Evolutionary conservation across 2,888 invertebrate species (phyloP), one percentile per base, ranked within the genome.

Genomic region (Drosophila colorata): DNA sequence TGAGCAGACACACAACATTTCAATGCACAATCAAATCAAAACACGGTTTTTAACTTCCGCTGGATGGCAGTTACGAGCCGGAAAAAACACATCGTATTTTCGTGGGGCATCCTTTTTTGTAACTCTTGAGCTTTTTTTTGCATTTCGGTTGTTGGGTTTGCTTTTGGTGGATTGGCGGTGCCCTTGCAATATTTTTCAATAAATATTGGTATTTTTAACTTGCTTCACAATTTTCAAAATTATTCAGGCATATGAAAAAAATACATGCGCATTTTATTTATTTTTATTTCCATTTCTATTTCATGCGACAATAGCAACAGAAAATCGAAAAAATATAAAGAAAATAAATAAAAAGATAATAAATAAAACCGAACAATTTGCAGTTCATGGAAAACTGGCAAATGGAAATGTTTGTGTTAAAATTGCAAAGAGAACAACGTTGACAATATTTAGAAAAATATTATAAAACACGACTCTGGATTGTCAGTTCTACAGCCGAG

Each of bases 1-100:
- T 67, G 51, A 47, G 28, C 23, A 66, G 46, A 56, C 52, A 68
- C 33, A 48, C 49, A 59, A 74, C 71, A 79, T 87, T 85, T 78
- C 83, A 64, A 74, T 82, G 86, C 78, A 74, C 83, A 85, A 86
- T 85, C 88, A 87, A 86, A 85, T 85, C 88, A 85, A 86, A 85
- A 80, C 80, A 85, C 80, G 86, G 83, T 78, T 86, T 84, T 82
- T 86, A 88, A 80, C 84, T 85, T 85, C 84, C 84, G 86, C 83
- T 86, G 70, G 83, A 83, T 53, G 81, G 79, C 74, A 82, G 87
- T 81, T 83, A 77, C 77, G 69, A 76, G 56, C 68, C 76, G 74
- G 75, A 74, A 71, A 76, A 82, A 69, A 69, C 53, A 51, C 52
- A 40, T 16, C 25, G 57, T n/a, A 31, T 28, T 43, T 48, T 55